These are phyloP conservation scores for Lemur catta DNA, from an alignment of 2,797 vertebrate genomes.

Conservation along the genomic window DNA sequence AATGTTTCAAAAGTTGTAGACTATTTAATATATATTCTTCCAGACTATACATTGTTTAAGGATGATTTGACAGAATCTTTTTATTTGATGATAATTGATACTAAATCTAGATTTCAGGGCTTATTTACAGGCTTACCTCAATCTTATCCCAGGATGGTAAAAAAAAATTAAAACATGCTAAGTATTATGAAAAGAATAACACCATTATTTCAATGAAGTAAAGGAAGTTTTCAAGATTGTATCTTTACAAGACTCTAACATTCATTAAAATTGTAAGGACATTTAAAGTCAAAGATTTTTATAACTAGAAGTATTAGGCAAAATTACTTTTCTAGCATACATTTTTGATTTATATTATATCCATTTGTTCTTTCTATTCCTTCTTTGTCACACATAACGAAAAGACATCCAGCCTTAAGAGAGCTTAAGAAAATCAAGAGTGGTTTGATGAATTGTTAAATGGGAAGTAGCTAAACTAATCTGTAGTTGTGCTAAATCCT, in stretches of 20 bases:
- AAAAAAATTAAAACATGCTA: background rate
- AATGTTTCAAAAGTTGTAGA: background rate
- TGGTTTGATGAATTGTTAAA: background rate
- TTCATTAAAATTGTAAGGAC: background rate
- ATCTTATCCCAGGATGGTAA: background rate
- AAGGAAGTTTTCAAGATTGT: background rate
- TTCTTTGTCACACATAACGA: background rate
- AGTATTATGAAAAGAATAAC: background rate
- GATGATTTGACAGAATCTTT: background rate
- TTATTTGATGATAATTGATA: background rate
- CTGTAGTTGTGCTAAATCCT: background rate
- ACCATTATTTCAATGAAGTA: background rate
- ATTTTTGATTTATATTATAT: background rate
- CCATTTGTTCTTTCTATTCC: background rate
- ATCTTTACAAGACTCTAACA: background rate
- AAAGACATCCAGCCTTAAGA: background rate
- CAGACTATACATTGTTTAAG: background rate
- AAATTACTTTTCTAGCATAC: background rate
- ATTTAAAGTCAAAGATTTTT: background rate
- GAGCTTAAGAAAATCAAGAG: background rate
- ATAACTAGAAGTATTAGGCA: background rate
- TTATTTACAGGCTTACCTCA: background rate
- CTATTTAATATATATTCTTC: background rate
- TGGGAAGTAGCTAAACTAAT: background rate
- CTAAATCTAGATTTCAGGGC: background rate